Evolutionary conservation across 2,113 vertebrate species (phyloP), one percentile per base, ranked within the genome.

Genomic region (Notiomystis cincta): DNA sequence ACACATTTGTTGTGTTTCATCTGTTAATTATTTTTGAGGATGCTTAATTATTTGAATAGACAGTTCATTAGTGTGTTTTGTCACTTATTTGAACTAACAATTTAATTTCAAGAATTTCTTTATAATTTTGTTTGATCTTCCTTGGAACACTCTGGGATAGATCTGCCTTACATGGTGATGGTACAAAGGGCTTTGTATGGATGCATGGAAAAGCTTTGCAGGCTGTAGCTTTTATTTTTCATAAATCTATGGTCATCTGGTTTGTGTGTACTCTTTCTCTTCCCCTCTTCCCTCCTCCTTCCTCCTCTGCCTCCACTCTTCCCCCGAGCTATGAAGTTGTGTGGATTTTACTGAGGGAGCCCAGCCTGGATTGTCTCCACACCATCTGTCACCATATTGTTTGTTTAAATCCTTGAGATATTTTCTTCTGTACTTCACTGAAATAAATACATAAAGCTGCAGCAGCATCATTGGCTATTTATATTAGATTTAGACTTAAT

Each of bases 381-480:
- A 37, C 93, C 95, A 96, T 95, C 95, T 96, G 95, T 97, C 90
- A 93, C 90, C 93, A 58, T 94, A 86, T 96, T 92, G 93, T 90
- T 95, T 60, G 85, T 75, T 95, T 92, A 95, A 96, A 94, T 94
- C 92, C 87, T 90, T 86, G 79, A 91, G 88, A 93, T 72, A 82
- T 86, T 95, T 96, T 88, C 70, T 93, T 90, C 73, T 45, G 38
- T 58, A 22, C 78, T 91, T 89, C 45, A 71, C 57, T 65, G 70
- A 57, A 87, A 83, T 82, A 85, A 93, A 71, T 71, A 77, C 93
- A 87, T 78, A 85, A 93, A 94, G 48, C 75, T n/a, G 58, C 50
- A 81, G 71, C 40, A 83, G 60, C 82, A 92, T 73, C 90, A 88
- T 70, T 93, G 87, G 79, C 82, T 93, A 75, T 86, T 96, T 96